phyloP scores from a whole-genome alignment of 2,797 vertebrate genomes.

The Ispidina lecontei region DNA sequence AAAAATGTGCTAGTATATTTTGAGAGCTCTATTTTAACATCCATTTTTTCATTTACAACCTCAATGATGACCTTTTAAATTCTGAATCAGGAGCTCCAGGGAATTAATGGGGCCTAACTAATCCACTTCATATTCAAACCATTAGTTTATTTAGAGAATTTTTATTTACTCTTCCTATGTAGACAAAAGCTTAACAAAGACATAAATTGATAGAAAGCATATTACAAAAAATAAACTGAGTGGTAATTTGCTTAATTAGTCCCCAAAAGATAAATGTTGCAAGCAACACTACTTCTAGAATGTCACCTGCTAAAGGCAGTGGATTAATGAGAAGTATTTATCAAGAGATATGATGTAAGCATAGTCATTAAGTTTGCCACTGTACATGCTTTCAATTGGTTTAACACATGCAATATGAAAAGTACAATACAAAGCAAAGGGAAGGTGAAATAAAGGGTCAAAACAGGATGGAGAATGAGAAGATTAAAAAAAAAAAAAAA shows the following conservation, averaged over 20 bases:
- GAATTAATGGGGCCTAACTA: conserved; percentile 8
- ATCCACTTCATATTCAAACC: not conserved
- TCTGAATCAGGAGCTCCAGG: not conserved
- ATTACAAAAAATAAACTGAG: not conserved
- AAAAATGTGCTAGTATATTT: not conserved
- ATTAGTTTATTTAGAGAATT: not conserved
- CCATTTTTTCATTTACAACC: not conserved
- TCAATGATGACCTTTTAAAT: not conserved
- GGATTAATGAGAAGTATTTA: not conserved
- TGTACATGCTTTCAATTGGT: not conserved
- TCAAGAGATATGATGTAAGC: not conserved
- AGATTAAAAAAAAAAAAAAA: not conserved
- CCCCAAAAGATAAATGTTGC: not conserved
- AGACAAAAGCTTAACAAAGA: not conserved
- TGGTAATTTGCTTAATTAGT: not conserved
- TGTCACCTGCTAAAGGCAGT: not conserved
- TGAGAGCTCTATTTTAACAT: not conserved
- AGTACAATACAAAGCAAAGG: not conserved
- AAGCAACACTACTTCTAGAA: not conserved
- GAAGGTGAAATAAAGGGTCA: not conserved
- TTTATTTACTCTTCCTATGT: not conserved
- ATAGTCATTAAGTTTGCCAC: not conserved
- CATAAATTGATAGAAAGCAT: not conserved
- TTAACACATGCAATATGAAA: not conserved
- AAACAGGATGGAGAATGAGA: not conserved